phyloP scores from a whole-genome alignment of 2,888 invertebrate species.

The Agrilus biguttatus region DNA sequence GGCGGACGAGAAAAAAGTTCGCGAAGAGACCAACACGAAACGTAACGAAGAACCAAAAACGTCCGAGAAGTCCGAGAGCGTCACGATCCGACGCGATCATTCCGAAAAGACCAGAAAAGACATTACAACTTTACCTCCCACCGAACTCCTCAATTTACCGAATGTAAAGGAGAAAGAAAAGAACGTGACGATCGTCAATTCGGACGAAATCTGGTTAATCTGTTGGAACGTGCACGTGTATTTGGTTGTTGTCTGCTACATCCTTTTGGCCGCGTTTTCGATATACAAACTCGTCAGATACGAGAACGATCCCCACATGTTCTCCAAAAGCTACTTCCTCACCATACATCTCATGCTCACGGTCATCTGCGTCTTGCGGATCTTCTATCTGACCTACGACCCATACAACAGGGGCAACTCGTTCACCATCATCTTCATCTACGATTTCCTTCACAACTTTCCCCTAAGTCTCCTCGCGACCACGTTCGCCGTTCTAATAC shows the following conservation, averaged over 20 bases:
- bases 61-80: slow-evolving; percentile 22
- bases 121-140: slow-evolving; percentile 24
- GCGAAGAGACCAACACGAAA: slow-evolving; percentile 8
- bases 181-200: slow-evolving; percentile 26
- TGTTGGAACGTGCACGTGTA: slow-evolving; percentile 90
- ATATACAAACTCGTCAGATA: slow-evolving; percentile 76
- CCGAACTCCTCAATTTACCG: slow-evolving; percentile 41
- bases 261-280: slow-evolving; percentile 69
- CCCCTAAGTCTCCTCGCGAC: slow-evolving; percentile 78
- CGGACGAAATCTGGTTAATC: slow-evolving; percentile 54
- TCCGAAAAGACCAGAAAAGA: slow-evolving; percentile 7
- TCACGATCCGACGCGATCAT: slow-evolving; percentile 24
- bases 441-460: slow-evolving; percentile 69
- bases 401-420: slow-evolving; percentile 79
- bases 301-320: slow-evolving; percentile 72
- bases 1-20: slow-evolving; percentile 14
- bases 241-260: slow-evolving; percentile 71
- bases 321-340: slow-evolving; percentile 78
- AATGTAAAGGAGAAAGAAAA: slow-evolving; percentile 34
- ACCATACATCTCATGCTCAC: slow-evolving; percentile 73
- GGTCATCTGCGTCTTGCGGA: slow-evolving; percentile 65
- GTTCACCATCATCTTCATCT: slow-evolving; percentile 55
- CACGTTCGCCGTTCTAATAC: slow-evolving; percentile 76
- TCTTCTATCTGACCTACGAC: slow-evolving; percentile 81
- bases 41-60: not conserved